A percentile compares a stretch with the other conserved stretches of the same genome.
phyloP scores from a whole-genome alignment of 2,888 invertebrate genomes.

The Drosophila kokeensis region DNA sequence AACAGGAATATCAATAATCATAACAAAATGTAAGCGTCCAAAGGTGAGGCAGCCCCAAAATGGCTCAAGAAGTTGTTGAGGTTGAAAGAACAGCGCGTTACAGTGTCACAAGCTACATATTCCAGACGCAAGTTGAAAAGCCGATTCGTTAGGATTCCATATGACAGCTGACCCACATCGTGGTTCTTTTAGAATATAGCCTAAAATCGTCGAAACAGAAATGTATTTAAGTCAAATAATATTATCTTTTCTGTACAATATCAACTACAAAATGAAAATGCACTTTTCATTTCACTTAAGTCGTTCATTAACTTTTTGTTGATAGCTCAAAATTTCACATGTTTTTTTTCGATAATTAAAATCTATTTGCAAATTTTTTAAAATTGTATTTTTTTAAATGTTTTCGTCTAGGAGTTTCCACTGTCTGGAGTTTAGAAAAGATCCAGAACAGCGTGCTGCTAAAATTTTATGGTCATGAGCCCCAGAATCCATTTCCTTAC shows the following conservation, averaged over 20 bases:
- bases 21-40: slow-evolving; percentile 64
- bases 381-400: no score
- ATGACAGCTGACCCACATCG: neutral
- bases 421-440: slow-evolving; percentile 31
- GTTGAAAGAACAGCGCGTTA: slow-evolving; percentile 19
- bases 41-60: slow-evolving; percentile 38
- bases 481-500: slow-evolving; percentile 37
- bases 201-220: neutral
- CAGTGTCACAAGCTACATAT: slow-evolving; percentile 13
- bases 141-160: neutral
- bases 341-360: neutral
- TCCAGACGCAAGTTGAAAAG: neutral
- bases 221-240: no score
- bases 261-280: neutral
- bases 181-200: neutral
- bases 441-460: slow-evolving; percentile 60
- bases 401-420: slow-evolving; percentile 1
- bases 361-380: neutral
- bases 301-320: neutral
- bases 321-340: neutral
- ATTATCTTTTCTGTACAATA: neutral
- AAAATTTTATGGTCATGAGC: slow-evolving; percentile 70
- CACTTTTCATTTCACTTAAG: neutral
- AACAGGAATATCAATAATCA: slow-evolving; percentile 71
- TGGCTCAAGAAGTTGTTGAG: slow-evolving; percentile 36